These are phyloP conservation scores for Meiosimyza decipiens DNA, from an alignment of 2,888 invertebrate species.

Conservation along the genomic window DNA sequence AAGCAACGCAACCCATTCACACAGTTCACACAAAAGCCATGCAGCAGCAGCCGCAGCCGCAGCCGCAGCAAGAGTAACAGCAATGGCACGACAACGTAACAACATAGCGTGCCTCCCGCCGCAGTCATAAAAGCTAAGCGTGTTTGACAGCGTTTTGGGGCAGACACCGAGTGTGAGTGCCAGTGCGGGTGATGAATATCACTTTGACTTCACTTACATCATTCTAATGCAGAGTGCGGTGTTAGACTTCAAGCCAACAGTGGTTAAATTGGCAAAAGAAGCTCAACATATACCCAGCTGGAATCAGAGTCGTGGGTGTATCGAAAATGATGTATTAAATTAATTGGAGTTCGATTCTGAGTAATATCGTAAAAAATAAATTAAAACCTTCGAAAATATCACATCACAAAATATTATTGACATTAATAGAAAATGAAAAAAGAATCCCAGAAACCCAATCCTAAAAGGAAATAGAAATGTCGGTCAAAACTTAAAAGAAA, in stretches of 20 bases:
- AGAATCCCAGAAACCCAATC: too few species aligned
- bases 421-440: too few species aligned
- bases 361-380: too few species aligned
- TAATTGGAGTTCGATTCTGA: too few species aligned
- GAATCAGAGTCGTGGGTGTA: too few species aligned
- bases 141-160: slow-evolving; percentile 26
- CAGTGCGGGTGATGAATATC: slow-evolving; percentile 34
- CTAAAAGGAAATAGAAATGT: too few species aligned
- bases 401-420: too few species aligned
- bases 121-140: slow-evolving; percentile 18
- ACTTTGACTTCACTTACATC: slow-evolving; percentile 30
- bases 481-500: too few species aligned
- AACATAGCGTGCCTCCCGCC: slow-evolving; percentile 24
- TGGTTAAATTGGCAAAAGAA: not conserved
- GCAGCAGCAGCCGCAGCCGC: not conserved
- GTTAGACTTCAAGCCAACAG: not conserved
- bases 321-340: too few species aligned
- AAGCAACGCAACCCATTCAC: slow-evolving; percentile 11
- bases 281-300: too few species aligned
- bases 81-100: not conserved
- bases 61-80: not conserved
- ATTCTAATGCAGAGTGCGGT: slow-evolving; percentile 15
- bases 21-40: slow-evolving; percentile 2
- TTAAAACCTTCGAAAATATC: too few species aligned
- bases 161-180: not conserved